These are phyloP conservation scores for Ophioninae sp. DNA, from an alignment of 2,888 invertebrate genomes.

Conservation along the genomic window DNA sequence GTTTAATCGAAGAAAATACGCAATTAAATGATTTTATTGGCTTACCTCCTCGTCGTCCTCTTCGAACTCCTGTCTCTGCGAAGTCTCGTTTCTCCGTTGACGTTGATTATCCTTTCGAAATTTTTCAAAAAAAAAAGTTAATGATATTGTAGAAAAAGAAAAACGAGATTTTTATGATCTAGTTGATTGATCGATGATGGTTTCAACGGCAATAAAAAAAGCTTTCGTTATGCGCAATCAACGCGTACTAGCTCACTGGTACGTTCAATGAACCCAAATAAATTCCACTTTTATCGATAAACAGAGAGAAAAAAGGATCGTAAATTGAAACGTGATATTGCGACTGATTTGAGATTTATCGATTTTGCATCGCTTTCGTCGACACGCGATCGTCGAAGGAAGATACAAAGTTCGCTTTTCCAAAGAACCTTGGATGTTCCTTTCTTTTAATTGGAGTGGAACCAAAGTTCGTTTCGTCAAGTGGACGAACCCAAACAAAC, in stretches of 20 bases:
- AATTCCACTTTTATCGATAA: not conserved
- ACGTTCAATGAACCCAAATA: conserved; percentile 32
- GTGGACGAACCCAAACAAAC: too few species aligned
- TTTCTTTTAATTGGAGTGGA: too few species aligned
- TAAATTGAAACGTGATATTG: conserved; percentile 23
- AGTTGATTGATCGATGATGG: not conserved
- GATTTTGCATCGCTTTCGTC: too few species aligned
- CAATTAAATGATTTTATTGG: conserved; percentile 19
- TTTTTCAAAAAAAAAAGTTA: not conserved
- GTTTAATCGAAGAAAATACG: conserved; percentile 6
- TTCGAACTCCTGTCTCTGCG: conserved; percentile 67
- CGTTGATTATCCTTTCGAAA: conserved; percentile 47
- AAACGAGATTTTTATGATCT: conserved; percentile 5
- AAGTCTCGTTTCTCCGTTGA: conserved; percentile 62
- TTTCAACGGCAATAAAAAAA: too few species aligned
- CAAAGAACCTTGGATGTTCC: too few species aligned
- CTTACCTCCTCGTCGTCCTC: conserved; percentile 63
- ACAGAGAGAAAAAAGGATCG: not conserved
- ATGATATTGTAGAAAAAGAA: too few species aligned
- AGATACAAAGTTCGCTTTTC: too few species aligned
- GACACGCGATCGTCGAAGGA: too few species aligned
- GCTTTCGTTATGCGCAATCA: too few species aligned
- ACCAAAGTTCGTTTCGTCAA: too few species aligned
- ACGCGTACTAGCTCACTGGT: conserved; percentile 66
- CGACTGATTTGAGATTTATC: too few species aligned